These are phyloP conservation scores for Taeniopygia guttata DNA, from an alignment of 2,797 vertebrate species.

Conservation along the genomic window DNA sequence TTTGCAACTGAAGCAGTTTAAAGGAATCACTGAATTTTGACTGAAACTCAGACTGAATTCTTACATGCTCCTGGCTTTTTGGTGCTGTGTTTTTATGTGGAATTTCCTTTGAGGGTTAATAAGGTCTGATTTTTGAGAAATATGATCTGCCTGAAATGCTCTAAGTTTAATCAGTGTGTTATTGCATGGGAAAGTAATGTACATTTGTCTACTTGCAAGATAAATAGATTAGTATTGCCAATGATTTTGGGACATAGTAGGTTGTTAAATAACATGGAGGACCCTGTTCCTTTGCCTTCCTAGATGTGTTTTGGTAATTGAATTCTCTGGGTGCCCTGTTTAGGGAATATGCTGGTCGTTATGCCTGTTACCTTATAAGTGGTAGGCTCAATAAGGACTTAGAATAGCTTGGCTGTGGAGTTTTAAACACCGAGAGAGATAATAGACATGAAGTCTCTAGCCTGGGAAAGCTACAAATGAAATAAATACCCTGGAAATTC, in stretches of 20 bases:
- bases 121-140: constrained; percentile 8
- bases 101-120: neutral
- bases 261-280: neutral
- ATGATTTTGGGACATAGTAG: neutral
- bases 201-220: neutral
- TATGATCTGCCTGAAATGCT: neutral
- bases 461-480: neutral
- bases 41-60: neutral
- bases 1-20: neutral
- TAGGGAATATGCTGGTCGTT: neutral
- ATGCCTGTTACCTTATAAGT: neutral
- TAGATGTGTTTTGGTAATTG: neutral
- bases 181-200: neutral
- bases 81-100: neutral
- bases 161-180: neutral
- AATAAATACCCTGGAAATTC: neutral
- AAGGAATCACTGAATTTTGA: neutral
- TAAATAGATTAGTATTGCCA: neutral
- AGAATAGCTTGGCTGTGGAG: neutral
- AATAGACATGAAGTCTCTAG: neutral
- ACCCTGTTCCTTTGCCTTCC: neutral
- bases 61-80: neutral
- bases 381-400: neutral
- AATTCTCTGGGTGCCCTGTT: neutral
- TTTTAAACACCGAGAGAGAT: neutral